phyloP scores from a whole-genome alignment of 2,113 vertebrate genomes.

The Alligator mississippiensis region DNA sequence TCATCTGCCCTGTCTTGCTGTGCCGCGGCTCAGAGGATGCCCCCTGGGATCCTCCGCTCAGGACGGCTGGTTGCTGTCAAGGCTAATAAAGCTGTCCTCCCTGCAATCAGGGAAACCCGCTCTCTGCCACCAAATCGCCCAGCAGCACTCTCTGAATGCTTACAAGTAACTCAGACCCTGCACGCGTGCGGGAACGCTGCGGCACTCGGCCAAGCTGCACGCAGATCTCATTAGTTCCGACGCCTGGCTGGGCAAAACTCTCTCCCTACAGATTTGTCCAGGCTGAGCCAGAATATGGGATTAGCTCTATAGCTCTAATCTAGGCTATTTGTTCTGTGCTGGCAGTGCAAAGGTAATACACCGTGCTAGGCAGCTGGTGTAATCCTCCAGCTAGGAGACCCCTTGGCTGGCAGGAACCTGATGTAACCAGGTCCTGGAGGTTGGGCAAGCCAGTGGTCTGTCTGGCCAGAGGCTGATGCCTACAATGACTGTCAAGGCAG shows the following conservation, averaged over 20 bases:
- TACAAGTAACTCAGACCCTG: not conserved
- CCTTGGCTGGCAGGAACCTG: fast-evolving
- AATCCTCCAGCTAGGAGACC: not conserved
- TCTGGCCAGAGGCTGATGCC: fast-evolving
- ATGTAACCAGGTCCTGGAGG: no score
- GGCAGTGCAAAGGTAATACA: not conserved
- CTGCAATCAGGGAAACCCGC: not conserved
- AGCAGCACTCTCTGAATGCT: not conserved
- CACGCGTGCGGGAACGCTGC: fast-evolving
- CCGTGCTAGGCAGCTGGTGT: not conserved
- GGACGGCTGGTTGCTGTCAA: not conserved
- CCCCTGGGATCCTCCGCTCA: not conserved
- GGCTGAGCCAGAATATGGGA: not conserved
- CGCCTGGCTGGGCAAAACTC: not conserved
- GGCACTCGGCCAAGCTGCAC: not conserved
- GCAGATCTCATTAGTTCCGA: not conserved
- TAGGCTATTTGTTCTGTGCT: fast-evolving
- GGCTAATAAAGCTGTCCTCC: not conserved
- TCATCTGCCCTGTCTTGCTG: not conserved
- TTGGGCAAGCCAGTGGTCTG: no score
- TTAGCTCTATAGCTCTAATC: fast-evolving
- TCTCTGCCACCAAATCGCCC: fast-evolving
- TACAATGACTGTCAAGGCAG: not conserved
- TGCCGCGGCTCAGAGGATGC: not conserved
- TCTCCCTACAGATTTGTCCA: fast-evolving